Conservation (phyloP, 2,113 vertebrate species). For the Herpailurus yagouaroundi region DNA sequence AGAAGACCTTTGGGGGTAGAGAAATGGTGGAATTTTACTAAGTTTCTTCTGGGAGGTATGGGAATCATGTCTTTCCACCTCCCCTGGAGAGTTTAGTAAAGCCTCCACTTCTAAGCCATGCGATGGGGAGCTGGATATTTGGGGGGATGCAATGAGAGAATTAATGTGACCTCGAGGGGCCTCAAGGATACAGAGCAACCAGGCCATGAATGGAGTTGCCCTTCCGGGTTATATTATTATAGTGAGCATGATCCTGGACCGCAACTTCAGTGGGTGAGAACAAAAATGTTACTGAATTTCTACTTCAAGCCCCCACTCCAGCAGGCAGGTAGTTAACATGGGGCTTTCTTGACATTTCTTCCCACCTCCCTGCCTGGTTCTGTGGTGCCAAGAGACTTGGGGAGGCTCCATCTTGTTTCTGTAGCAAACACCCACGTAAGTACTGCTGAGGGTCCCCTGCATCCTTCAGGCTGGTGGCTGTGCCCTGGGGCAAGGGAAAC, state of each 20-base stretch:
- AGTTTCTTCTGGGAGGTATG: neutral
- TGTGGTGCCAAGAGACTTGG: neutral
- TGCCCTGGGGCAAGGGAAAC: neutral
- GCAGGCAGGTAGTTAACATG: neutral
- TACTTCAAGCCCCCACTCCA: neutral
- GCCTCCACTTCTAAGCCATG: neutral
- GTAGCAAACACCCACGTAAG: neutral
- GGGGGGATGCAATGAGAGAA: neutral
- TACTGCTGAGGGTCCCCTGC: neutral
- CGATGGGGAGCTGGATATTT: neutral
- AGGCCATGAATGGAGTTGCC: neutral
- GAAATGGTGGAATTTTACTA: neutral
- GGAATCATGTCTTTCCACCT: neutral
- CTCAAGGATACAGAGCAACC: neutral
- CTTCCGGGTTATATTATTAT: neutral
- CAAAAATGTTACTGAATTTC: neutral
- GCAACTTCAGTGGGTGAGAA: neutral
- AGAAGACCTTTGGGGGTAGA: neutral
- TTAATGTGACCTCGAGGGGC: neutral
- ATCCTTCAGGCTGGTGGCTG: neutral
- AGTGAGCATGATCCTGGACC: neutral
- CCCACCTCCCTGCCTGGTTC: neutral
- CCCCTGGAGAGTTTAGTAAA: neutral
- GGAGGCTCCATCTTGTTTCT: neutral
- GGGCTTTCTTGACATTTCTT: neutral